These are phyloP conservation scores for Pachyramphus minor DNA, from an alignment of 2,113 vertebrate genomes.

Conservation along the genomic window DNA sequence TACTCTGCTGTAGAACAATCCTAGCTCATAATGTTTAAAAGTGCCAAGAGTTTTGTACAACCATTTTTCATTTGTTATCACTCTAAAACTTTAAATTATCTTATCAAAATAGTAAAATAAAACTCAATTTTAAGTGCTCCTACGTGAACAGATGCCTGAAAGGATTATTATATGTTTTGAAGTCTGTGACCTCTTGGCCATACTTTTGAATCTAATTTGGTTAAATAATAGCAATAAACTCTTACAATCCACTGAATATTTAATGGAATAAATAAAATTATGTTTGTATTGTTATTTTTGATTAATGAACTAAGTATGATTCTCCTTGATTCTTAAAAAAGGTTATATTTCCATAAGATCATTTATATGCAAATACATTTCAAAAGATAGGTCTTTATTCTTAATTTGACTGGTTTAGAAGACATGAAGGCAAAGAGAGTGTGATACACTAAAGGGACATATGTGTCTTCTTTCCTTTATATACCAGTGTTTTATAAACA, in stretches of 20 bases:
- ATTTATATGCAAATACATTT: not conserved
- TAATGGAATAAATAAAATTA: constrained; percentile 1
- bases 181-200: not conserved
- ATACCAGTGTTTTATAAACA: not conserved
- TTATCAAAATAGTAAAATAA: not conserved
- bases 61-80: not conserved
- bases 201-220: constrained; percentile 1
- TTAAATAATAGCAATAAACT: constrained; percentile 8
- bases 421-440: not conserved
- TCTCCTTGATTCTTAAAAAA: not conserved
- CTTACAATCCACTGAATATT: not conserved
- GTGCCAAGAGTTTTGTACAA: not conserved
- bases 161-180: not conserved
- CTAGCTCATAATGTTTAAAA: not conserved
- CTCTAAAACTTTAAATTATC: not conserved
- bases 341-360: not conserved
- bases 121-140: not conserved
- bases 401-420: not conserved
- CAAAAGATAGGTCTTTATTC: not conserved
- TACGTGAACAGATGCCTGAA: not conserved
- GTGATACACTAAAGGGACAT: not conserved
- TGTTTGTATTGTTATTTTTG: not conserved
- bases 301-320: not conserved
- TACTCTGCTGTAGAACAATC: not conserved
- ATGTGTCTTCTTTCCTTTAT: not conserved